phyloP scores from a whole-genome alignment of 1,140 invertebrate genomes.

The Calycopis cecrops region DNA sequence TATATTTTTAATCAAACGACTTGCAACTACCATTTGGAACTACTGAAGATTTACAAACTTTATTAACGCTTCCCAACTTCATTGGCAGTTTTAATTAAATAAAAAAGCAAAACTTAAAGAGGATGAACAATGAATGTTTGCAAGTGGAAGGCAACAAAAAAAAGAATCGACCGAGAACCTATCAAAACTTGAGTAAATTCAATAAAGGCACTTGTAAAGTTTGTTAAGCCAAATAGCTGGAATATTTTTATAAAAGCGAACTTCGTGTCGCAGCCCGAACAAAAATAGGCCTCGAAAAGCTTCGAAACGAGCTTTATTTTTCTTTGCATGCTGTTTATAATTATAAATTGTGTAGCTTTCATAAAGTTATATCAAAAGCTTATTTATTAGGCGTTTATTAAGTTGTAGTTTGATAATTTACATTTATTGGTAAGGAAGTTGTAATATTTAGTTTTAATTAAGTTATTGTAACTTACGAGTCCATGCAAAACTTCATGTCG shows the following conservation, averaged over 20 bases:
- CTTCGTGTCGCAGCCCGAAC: background rate
- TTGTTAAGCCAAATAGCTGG: slow-evolving; percentile 5
- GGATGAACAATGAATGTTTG: background rate
- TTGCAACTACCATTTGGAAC: too few species aligned
- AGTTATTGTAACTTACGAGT: too few species aligned
- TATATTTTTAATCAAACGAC: too few species aligned
- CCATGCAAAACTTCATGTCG: too few species aligned
- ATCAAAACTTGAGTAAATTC: slow-evolving; percentile 9
- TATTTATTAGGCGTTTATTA: too few species aligned
- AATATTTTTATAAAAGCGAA: background rate
- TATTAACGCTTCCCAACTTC: background rate
- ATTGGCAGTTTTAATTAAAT: slow-evolving; percentile 7
- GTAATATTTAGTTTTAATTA: too few species aligned
- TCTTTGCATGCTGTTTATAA: too few species aligned
- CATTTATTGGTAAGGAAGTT: too few species aligned
- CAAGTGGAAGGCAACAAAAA: slow-evolving; percentile 1
- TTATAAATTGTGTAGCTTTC: too few species aligned
- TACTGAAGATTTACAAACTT: background rate
- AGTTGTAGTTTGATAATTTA: too few species aligned
- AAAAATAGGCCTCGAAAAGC: background rate
- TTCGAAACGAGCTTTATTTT: background rate
- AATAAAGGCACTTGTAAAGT: slow-evolving; percentile 10
- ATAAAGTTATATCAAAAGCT: too few species aligned
- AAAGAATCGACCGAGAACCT: slow-evolving; percentile 1
- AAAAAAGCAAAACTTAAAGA: background rate